Percentiles rank a stretch among this genome's conserved stretches.
phyloP scores from a whole-genome alignment of 1,140 invertebrate species.

The Polypedilum vanderplanki region DNA sequence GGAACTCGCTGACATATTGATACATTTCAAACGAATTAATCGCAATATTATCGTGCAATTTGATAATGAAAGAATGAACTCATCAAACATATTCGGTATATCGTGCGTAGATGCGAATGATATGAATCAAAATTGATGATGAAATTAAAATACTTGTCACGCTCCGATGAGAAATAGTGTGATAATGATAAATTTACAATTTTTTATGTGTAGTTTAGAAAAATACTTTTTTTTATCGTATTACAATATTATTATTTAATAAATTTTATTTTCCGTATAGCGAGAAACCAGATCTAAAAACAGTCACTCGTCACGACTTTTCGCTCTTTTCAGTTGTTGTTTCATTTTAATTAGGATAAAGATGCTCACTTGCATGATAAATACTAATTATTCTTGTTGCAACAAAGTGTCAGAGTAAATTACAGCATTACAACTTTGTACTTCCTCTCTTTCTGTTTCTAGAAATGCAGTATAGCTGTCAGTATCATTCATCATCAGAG shows the following conservation, averaged over 20 bases:
- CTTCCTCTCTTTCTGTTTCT: neutral
- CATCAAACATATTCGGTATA: constrained; percentile 2
- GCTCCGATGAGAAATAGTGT: neutral
- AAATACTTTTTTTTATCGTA: too few species aligned
- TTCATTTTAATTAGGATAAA: neutral
- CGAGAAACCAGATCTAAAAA: too few species aligned
- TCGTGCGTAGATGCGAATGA: constrained; percentile 1
- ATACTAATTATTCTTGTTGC: neutral
- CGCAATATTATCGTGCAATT: neutral
- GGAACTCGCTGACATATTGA: neutral
- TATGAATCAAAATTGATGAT: neutral
- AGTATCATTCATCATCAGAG: neutral
- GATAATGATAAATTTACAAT: too few species aligned
- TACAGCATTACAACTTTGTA: neutral
- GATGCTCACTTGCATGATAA: neutral
- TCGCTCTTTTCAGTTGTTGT: too few species aligned
- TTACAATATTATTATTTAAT: too few species aligned
- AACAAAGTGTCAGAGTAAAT: constrained; percentile 11
- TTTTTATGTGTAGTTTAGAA: too few species aligned
- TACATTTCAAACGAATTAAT: neutral
- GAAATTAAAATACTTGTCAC: neutral
- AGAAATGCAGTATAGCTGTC: neutral
- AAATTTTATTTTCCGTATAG: too few species aligned
- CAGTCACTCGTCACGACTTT: too few species aligned
- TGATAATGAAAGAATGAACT: neutral